phyloP scores from a whole-genome alignment of 2,888 invertebrate genomes.

The Heliconius cydno region DNA sequence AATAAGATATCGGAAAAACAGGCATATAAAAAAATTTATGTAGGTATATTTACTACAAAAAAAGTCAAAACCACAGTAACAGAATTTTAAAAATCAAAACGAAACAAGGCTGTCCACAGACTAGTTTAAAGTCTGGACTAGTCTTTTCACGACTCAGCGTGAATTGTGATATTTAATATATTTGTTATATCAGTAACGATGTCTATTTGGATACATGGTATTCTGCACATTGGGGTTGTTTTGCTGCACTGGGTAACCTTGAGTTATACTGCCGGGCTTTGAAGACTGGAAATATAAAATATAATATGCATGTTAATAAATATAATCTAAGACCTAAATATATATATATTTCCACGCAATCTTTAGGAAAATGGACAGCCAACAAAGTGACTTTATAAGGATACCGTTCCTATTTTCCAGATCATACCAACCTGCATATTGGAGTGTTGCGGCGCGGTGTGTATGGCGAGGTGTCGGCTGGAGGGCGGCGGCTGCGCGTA shows the following conservation, averaged over 20 bases:
- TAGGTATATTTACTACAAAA: background rate
- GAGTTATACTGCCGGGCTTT: constrained; percentile 92
- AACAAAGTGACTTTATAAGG: no score
- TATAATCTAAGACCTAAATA: background rate
- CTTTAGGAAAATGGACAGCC: no score
- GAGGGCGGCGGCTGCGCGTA: constrained; percentile 71
- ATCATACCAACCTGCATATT: constrained; percentile 67
- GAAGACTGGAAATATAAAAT: constrained; percentile 77
- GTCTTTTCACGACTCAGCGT: background rate
- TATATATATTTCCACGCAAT: no score
- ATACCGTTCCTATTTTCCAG: no score
- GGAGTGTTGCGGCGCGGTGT: constrained; percentile 66
- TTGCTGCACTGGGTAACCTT: constrained; percentile 91
- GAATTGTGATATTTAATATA: constrained; percentile 11
- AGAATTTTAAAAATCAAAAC: background rate
- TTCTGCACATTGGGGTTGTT: constrained; percentile 80
- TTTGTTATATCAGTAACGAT: constrained; percentile 66
- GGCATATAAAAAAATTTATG: no score
- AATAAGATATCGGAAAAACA: no score
- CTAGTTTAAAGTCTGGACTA: background rate
- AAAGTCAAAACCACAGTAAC: background rate
- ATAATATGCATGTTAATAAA: background rate
- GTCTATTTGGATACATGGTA: constrained; percentile 74
- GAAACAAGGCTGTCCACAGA: constrained; percentile 1
- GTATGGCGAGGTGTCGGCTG: constrained; percentile 69